These are phyloP conservation scores for Thryonomys swinderianus DNA, from an alignment of 2,113 vertebrate genomes.

Conservation along the genomic window DNA sequence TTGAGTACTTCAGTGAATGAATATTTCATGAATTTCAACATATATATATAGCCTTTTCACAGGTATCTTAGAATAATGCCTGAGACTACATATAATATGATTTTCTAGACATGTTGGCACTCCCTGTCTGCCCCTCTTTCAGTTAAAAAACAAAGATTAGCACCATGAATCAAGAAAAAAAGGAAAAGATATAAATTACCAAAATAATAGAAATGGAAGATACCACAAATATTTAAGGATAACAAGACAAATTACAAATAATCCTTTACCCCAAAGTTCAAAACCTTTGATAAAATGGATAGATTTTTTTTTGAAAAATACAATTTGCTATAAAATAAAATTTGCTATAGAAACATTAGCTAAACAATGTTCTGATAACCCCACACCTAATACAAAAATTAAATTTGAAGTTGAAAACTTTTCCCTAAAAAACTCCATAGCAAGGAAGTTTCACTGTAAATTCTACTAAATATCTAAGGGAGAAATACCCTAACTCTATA, in stretches of 20 bases:
- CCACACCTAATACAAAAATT: not conserved
- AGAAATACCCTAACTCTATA: not conserved
- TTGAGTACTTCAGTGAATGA: not conserved
- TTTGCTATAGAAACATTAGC: slow-evolving; percentile 16
- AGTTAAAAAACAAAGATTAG: not conserved
- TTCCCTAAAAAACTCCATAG: not conserved
- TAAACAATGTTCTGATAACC: not conserved
- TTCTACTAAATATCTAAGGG: slow-evolving; percentile 15
- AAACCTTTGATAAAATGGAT: slow-evolving; percentile 34
- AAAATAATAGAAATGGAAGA: not conserved
- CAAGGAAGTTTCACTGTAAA: not conserved
- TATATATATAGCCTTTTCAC: not conserved
- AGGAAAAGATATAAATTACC: not conserved
- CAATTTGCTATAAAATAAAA: not conserved
- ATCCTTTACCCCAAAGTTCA: not conserved
- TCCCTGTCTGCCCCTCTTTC: not conserved
- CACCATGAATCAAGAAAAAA: slow-evolving; percentile 7
- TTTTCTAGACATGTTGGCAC: not conserved
- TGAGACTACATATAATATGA: not conserved
- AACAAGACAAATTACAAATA: slow-evolving; percentile 13
- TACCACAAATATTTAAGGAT: not conserved
- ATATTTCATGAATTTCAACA: not conserved
- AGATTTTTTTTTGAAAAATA: slow-evolving; percentile 1
- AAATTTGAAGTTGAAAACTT: not conserved
- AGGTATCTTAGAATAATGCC: not conserved